Conservation (phyloP, 2,113 vertebrate species). For the Actenoides hombroni region DNA sequence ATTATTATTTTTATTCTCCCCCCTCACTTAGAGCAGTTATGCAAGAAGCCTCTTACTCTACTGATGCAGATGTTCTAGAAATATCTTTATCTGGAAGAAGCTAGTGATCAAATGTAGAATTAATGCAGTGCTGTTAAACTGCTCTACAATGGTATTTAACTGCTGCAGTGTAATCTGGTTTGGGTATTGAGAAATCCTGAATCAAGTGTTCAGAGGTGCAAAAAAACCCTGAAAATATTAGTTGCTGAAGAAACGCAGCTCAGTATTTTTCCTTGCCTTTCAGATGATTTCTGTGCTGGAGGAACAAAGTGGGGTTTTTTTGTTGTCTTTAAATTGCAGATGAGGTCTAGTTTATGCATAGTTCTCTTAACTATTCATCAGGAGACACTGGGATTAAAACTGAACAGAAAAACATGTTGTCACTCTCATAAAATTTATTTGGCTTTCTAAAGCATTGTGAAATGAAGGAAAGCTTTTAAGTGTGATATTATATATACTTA, state of each 20-base stretch:
- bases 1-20: too few species aligned
- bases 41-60: constrained; percentile 11
- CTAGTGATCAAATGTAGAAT: neutral
- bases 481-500: neutral
- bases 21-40: neutral
- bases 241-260: neutral
- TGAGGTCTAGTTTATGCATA: neutral
- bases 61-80: constrained; percentile 6
- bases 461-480: neutral
- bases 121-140: neutral
- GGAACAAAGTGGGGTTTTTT: neutral
- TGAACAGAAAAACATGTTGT: neutral
- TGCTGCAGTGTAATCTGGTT: neutral
- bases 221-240: neutral
- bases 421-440: neutral
- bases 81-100: neutral
- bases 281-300: neutral
- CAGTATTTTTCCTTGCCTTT: neutral
- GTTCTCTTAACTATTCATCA: neutral
- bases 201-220: neutral
- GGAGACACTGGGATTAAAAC: neutral
- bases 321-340: neutral
- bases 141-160: neutral
- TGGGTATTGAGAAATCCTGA: neutral
- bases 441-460: neutral